Base-by-base conservation (phyloP, 2,888 invertebrate species). In the Itoplectis maculator region DNA sequence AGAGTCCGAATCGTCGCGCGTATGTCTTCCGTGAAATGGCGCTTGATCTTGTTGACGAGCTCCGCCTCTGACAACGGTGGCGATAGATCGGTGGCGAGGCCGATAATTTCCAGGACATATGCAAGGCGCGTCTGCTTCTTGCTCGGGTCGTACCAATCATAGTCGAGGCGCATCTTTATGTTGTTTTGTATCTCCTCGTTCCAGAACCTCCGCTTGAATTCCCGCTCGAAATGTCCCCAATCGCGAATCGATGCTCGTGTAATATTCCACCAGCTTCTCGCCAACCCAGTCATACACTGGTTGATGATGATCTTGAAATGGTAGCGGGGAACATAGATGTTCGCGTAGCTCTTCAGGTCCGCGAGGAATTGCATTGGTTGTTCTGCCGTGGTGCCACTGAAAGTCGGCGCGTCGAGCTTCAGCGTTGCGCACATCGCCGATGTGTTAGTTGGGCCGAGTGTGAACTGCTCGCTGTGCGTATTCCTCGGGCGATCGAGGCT, bases 241-340 rank as follows among this genome's bases (percentile, higher is more conserved):
- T 75, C n/a, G 0, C n/a, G 1, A 1, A 66, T 75, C 0, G 5
- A 2, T 0, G 65, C 54, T 0, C 51, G 54, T 0, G 54, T n/a
- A 0, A 75, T 75, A 0, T 54, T 65, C 74, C 74, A 75, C 74
- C 74, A 75, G 4, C 40, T 42, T 0, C 11, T 8, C 0, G 74
- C 65, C 0, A 74, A 3, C 0, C 74, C 74, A 0, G 37, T n/a
- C n/a, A 74, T 20, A 2, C 65, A 74, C 5, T 74, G 74, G 0
- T 18, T 18, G 4, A 74, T 65, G 1, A 74, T 29, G 0, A 49
- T 1, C 15, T 74, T 74, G 8, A 42, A 74, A 23, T 74, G 51
- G 15, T 74, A 65, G n/a, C n/a, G n/a, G n/a, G n/a, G n/a, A n/a
- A 65, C 65, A 63, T 42, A 54, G 1, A 54, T 15, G 20, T 74